Conservation (phyloP, 2,797 vertebrate species). For the Lagodon rhomboides region DNA sequence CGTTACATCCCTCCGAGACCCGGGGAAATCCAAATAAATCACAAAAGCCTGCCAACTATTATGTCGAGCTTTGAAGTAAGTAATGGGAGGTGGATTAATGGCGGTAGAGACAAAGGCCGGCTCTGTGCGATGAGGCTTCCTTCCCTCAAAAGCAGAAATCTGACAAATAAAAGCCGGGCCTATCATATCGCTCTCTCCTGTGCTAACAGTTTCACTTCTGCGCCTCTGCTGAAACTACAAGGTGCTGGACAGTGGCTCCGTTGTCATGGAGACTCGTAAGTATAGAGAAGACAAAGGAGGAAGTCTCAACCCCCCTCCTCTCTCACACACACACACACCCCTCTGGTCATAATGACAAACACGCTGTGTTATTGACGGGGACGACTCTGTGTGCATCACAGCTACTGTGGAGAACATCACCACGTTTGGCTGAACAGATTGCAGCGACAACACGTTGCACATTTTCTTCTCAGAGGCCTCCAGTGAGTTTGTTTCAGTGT, state of each 20-base stretch:
- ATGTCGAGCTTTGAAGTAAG: constrained; percentile 40
- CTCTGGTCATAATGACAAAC: constrained; percentile 61
- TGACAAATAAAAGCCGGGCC: constrained; percentile 27
- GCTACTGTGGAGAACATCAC: constrained; percentile 41
- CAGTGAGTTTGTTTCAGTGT: constrained; percentile 24
- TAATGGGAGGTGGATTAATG: constrained; percentile 30
- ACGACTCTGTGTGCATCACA: constrained; percentile 47
- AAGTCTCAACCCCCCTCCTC: constrained; percentile 14
- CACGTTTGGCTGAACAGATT: constrained; percentile 53
- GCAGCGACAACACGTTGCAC: constrained; percentile 30
- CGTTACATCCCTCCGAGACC: constrained; percentile 17
- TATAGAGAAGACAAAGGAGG: constrained; percentile 67
- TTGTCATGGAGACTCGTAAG: constrained; percentile 82
- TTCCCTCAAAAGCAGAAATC: constrained; percentile 13
- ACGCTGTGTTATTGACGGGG: constrained; percentile 57
- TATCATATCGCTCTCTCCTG: constrained; percentile 6
- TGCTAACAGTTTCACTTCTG: constrained; percentile 62
- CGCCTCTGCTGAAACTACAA: constrained; percentile 58
- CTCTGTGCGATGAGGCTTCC: constrained; percentile 10
- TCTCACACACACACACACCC: constrained; percentile 27
- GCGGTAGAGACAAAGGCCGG: constrained; percentile 15
- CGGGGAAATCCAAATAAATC: constrained; percentile 6
- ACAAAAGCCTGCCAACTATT: constrained; percentile 17
- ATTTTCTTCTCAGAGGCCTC: not conserved
- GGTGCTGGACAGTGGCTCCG: constrained; percentile 67